Conservation (phyloP, 64 coral and sea anemone species). For the Dendrophyllia cribrosa region DNA sequence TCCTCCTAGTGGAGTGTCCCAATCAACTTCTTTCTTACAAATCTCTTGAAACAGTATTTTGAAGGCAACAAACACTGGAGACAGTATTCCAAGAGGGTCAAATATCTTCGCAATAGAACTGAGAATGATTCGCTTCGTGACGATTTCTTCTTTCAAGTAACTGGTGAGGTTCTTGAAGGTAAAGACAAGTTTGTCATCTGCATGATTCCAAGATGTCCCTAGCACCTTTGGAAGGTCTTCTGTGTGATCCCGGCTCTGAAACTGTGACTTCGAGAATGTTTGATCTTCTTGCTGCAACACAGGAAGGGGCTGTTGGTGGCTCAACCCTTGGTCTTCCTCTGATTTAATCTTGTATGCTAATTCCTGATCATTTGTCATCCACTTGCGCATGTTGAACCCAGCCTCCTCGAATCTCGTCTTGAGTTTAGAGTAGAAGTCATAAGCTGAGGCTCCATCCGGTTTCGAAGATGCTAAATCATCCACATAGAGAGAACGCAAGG, state of each 20-base stretch:
- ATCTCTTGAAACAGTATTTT: background rate
- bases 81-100: constrained; percentile 33
- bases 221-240: background rate
- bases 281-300: background rate
- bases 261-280: constrained; percentile 34
- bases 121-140: constrained; percentile 50
- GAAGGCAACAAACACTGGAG: constrained; percentile 27
- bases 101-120: constrained; percentile 57
- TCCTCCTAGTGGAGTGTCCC: no score
- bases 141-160: constrained; percentile 4
- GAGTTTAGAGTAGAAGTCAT: no score
- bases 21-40: background rate
- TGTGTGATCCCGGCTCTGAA: background rate
- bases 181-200: no score
- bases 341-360: no score
- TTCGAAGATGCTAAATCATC: no score
- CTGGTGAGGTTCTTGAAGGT: constrained; percentile 2
- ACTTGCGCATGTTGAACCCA: no score
- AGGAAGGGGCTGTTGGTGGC: background rate
- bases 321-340: background rate
- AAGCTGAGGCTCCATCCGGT: no score
- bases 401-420: no score
- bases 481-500: no score
- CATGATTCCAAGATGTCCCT: no score
- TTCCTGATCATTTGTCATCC: no score